phyloP scores from a whole-genome alignment of 2,888 invertebrate genomes.

The Brenthis daphne region DNA sequence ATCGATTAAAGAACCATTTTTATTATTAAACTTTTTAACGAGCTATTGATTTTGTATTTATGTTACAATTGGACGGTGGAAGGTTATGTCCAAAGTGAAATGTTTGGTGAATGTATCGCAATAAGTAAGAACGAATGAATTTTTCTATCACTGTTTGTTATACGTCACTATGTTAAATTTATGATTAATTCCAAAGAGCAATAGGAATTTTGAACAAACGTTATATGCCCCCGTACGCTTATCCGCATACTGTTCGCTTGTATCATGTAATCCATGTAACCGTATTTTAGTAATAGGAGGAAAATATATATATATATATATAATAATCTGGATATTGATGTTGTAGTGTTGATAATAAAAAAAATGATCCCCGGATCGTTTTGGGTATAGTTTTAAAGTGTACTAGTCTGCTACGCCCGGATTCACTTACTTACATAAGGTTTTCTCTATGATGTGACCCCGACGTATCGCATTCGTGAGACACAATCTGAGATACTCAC shows the following conservation, averaged over 20 bases:
- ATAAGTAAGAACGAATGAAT: too few relatives aligned
- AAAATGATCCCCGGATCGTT: constrained; percentile 51
- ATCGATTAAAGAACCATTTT: constrained; percentile 3
- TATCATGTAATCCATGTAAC: constrained; percentile 57
- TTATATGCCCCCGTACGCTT: constrained; percentile 47
- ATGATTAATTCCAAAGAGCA: constrained; percentile 58
- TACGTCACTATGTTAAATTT: constrained; percentile 21
- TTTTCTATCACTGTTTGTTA: too few relatives aligned
- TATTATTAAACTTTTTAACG: background rate
- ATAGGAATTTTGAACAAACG: constrained; percentile 76
- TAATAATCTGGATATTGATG: constrained; percentile 58
- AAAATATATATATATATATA: constrained; percentile 42
- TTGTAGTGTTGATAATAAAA: constrained; percentile 52
- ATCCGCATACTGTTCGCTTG: constrained; percentile 37
- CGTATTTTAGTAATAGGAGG: constrained; percentile 59
- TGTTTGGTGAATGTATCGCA: background rate
- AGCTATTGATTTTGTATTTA: background rate
- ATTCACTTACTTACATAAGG: constrained; percentile 15
- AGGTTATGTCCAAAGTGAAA: too few relatives aligned
- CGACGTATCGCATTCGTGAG: constrained; percentile 1
- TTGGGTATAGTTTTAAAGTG: constrained; percentile 65
- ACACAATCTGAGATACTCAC: background rate
- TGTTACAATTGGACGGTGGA: background rate
- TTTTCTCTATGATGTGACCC: constrained; percentile 5
- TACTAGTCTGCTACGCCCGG: constrained; percentile 58